Evolutionary conservation across 2,888 invertebrate genomes (phyloP).

Genomic region (Apodemia zela): DNA sequence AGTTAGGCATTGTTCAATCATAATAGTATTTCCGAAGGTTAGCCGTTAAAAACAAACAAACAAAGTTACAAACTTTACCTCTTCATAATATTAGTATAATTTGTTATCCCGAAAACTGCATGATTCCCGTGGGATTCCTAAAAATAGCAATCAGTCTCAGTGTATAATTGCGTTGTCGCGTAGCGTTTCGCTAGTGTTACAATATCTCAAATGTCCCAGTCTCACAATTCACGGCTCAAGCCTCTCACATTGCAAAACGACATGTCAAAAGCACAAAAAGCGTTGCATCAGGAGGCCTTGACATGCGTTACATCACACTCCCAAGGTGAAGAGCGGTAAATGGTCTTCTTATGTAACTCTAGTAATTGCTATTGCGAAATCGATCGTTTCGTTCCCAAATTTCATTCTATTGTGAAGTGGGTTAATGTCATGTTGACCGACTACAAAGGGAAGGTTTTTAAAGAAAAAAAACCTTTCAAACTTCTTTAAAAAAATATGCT

Average conservation of each 20-base stretch:
- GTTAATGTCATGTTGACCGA: neutral
- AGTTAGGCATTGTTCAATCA: too few relatives aligned
- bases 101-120: too few relatives aligned
- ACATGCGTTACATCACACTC: conserved; percentile 41
- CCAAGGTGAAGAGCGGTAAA: conserved; percentile 48
- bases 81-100: too few relatives aligned
- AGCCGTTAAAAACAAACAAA: too few relatives aligned
- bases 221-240: conserved; percentile 7
- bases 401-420: conserved; percentile 10
- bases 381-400: conserved; percentile 3
- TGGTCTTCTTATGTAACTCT: conserved; percentile 14
- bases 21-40: too few relatives aligned
- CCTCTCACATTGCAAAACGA: conserved; percentile 29
- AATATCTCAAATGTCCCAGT: conserved; percentile 7
- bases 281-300: conserved; percentile 38
- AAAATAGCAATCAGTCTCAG: too few relatives aligned
- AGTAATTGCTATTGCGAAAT: conserved; percentile 8
- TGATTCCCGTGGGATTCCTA: neutral
- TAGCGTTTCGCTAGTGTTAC: neutral
- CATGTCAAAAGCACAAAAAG: conserved; percentile 25
- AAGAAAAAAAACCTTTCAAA: too few relatives aligned
- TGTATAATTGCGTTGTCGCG: neutral
- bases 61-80: too few relatives aligned
- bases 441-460: too few relatives aligned
- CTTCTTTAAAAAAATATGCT: too few relatives aligned